phyloP scores from a whole-genome alignment of 1,140 invertebrate genomes.

The Tetramorium simillimum region DNA sequence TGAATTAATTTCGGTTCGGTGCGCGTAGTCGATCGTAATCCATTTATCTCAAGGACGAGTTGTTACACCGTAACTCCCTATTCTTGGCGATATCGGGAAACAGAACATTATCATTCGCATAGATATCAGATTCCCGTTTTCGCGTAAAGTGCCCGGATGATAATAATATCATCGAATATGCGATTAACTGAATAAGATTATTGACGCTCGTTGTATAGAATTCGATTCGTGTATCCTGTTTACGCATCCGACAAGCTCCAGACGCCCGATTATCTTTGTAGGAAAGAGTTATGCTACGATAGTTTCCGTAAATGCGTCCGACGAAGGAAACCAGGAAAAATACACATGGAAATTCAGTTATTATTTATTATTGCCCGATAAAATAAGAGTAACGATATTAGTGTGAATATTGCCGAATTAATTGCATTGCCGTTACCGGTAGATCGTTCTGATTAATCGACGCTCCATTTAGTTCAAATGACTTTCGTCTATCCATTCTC shows the following conservation, averaged over 20 bases:
- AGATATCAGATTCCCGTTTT: slow-evolving; percentile 17
- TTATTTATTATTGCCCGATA: background rate
- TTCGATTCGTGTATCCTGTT: background rate
- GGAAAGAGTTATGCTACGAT: too few relatives aligned
- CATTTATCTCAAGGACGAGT: slow-evolving; percentile 63
- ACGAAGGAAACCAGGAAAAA: background rate
- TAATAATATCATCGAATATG: background rate
- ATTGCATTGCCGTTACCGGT: background rate
- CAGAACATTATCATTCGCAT: slow-evolving; percentile 33
- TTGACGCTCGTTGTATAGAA: background rate
- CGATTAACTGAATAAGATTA: slow-evolving; percentile 16
- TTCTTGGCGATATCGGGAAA: slow-evolving; percentile 17
- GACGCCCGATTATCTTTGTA: background rate
- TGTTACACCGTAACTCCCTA: slow-evolving; percentile 31
- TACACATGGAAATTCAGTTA: background rate
- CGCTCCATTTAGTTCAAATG: slow-evolving; percentile 16
- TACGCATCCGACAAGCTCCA: background rate
- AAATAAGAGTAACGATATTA: slow-evolving; percentile 11
- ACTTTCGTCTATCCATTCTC: slow-evolving; percentile 4
- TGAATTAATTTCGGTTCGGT: slow-evolving; percentile 71
- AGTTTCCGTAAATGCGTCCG: background rate
- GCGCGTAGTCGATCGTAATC: slow-evolving; percentile 64
- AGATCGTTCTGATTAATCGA: slow-evolving; percentile 5
- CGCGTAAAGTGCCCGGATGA: background rate
- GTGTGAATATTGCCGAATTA: background rate